Evolutionary conservation across 1,140 invertebrate genomes (phyloP).

Genomic region (Bombus impatiens): DNA sequence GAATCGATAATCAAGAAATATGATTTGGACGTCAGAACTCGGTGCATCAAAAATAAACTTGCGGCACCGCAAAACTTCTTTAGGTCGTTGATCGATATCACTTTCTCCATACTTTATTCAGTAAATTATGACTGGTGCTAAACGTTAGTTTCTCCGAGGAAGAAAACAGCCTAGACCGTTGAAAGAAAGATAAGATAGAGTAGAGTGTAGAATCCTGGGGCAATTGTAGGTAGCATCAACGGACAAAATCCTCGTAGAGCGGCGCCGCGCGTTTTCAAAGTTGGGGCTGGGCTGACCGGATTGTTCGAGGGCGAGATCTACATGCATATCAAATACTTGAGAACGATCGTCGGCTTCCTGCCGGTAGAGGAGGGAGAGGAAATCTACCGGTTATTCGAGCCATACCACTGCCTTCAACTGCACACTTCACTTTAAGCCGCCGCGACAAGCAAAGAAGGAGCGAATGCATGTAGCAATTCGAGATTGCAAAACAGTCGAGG

Average conservation of each 20-base stretch:
- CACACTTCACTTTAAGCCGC: slow-evolving; percentile 33
- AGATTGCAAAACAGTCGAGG: slow-evolving; percentile 71
- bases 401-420: slow-evolving; percentile 10
- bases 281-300: background rate
- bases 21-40: background rate
- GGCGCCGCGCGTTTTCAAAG: background rate
- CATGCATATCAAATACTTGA: slow-evolving; percentile 51
- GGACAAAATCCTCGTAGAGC: background rate
- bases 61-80: background rate
- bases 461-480: slow-evolving; percentile 70
- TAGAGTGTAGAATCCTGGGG: too few species aligned
- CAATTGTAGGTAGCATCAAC: background rate
- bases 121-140: background rate
- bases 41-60: background rate
- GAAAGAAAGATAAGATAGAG: too few species aligned
- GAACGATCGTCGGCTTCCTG: slow-evolving; percentile 55
- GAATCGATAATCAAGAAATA: too few species aligned
- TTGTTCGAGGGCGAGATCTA: slow-evolving; percentile 54
- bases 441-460: slow-evolving; percentile 68
- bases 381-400: slow-evolving; percentile 59
- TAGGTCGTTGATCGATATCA: slow-evolving; percentile 3
- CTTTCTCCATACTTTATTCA: slow-evolving; percentile 23
- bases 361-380: slow-evolving; percentile 46
- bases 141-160: background rate
- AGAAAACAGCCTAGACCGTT: background rate